phyloP scores from a whole-genome alignment of 2,888 invertebrate genomes.

The Drosophila algonquin region DNA sequence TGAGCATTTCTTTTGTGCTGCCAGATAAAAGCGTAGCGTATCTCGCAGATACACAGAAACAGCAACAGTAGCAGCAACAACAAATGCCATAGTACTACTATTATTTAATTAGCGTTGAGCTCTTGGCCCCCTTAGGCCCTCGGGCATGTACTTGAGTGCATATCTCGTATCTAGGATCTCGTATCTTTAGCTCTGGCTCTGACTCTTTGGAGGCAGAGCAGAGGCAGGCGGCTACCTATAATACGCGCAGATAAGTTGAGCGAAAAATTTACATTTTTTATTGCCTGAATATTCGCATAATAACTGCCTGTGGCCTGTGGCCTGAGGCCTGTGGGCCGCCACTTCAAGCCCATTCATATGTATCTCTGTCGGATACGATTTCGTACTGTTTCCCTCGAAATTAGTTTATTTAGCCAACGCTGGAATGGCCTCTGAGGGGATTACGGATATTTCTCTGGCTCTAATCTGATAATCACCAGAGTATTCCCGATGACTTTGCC shows the following conservation, averaged over 20 bases:
- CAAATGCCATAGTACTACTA: constrained; percentile 52
- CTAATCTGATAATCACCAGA: constrained; percentile 40
- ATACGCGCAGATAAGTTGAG: constrained; percentile 24
- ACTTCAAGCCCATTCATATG: constrained; percentile 46
- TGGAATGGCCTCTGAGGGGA: constrained; percentile 44
- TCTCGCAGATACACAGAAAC: constrained; percentile 23
- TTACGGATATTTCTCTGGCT: constrained; percentile 39
- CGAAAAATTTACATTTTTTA: constrained; percentile 72
- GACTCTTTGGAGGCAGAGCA: constrained; percentile 10
- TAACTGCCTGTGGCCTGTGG: constrained; percentile 55
- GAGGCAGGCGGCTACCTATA: not conserved
- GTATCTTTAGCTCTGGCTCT: constrained; percentile 29
- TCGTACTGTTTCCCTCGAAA: constrained; percentile 15
- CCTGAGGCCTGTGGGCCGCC: constrained; percentile 31
- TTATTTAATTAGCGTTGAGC: constrained; percentile 47
- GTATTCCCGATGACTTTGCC: constrained; percentile 3
- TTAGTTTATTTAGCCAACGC: constrained; percentile 34
- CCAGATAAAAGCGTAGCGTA: constrained; percentile 37
- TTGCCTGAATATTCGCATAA: constrained; percentile 70
- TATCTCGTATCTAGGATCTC: constrained; percentile 36
- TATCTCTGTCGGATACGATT: constrained; percentile 62
- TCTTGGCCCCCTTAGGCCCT: constrained; percentile 30
- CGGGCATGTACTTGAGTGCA: constrained; percentile 38
- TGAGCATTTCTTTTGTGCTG: constrained; percentile 23
- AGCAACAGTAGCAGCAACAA: constrained; percentile 48